Base-by-base conservation (phyloP, 2,797 vertebrate species). In the Odontamblyopus rebecca region DNA sequence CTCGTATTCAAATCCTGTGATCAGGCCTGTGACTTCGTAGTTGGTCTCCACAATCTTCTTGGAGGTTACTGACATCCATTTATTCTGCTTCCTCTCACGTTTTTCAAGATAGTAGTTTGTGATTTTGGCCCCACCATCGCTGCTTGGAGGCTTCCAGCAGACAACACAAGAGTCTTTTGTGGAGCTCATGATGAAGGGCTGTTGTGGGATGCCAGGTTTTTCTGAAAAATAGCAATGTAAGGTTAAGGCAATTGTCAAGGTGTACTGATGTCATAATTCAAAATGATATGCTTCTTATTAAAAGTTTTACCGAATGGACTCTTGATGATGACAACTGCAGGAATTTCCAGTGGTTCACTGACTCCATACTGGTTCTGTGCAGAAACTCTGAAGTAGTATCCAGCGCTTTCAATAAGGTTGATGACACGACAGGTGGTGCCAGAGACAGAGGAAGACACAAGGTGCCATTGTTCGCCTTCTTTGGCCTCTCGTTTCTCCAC, bases 31-130 rank as follows among this genome's bases (percentile, higher is more conserved):
- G 79, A 96, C 96, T 69, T 95, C 94, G 50, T 92, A 98, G 54
- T 80, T 94, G 0, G 97, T 98, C 91, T 99, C 97, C 57, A 79
- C 92, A 67, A 98, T 94, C 89, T 95, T 95, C 78, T 96, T 95
- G 48, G 93, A 92, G 85, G 96, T 96, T 66, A 96, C 96, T 15
- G 97, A 90, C 89, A 99, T 99, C 98, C 98, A 99, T 89, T 99
- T 99, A 91, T 98, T 99, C 88, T 99, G 98, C 83, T 95, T 98
- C 92, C 98, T 99, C 86, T 99, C 98, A 76, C 97, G 96, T 89
- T 97, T 99, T 78, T 99, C 97, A 69, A 99, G 94, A 81, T 94
- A 99, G 56, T 99, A 99, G 87, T 87, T 95, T 83, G 95, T 95
- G 83, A 99, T 95, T 92, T 98, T 99, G 73, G 98, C 96, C 74